A percentile compares a stretch with the other conserved stretches of the same genome.
phyloP scores from a whole-genome alignment of 2,797 vertebrate species.

The Crypturellus tataupa region DNA sequence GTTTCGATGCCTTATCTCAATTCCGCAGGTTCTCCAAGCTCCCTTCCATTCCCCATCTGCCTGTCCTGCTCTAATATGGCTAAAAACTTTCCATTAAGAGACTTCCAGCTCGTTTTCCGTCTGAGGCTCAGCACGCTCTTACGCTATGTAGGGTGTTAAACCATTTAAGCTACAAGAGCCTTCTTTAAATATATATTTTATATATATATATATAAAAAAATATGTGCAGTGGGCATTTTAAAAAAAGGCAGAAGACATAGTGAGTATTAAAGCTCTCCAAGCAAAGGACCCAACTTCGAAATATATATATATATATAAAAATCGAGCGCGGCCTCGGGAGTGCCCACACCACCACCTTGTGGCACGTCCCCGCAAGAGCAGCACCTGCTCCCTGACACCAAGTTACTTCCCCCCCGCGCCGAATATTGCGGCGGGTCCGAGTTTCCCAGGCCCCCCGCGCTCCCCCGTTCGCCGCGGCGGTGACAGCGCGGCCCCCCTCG shows the following conservation, averaged over 20 bases:
- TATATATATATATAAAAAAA: too few species aligned
- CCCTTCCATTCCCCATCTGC: background rate
- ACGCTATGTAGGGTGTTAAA: background rate
- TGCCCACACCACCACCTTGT: slow-evolving; percentile 90
- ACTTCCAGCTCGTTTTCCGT: background rate
- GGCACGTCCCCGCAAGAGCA: slow-evolving; percentile 78
- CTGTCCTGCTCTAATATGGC: background rate
- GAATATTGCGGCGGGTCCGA: background rate
- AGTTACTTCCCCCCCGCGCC: background rate
- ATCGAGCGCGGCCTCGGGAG: slow-evolving; percentile 66
- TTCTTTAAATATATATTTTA: background rate
- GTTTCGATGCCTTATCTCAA: background rate
- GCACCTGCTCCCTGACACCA: background rate
- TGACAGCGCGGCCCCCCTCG: background rate
- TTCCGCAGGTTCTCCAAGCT: background rate
- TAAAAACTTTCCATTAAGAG: background rate
- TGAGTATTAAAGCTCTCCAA: background rate
- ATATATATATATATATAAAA: background rate
- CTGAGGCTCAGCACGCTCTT: background rate
- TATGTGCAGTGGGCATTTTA: background rate
- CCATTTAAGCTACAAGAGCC: background rate
- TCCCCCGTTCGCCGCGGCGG: background rate
- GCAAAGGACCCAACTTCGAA: slow-evolving; percentile 15
- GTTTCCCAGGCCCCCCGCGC: background rate
- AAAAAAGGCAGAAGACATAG: background rate